These are phyloP conservation scores for Pangasianodon gigas DNA, from an alignment of 2,113 vertebrate species.

Conservation along the genomic window DNA sequence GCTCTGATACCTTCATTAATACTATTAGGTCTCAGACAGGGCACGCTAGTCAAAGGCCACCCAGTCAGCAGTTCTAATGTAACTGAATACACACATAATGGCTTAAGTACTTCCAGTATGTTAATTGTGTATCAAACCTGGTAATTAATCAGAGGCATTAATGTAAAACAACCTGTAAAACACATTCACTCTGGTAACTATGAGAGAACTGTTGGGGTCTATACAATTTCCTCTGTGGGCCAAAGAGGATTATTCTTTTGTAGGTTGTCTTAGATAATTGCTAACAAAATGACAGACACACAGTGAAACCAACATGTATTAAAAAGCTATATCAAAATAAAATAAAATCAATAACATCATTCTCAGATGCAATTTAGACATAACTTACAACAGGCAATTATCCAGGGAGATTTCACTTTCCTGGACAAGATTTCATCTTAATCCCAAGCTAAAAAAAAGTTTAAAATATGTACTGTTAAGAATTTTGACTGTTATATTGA, in stretches of 20 bases:
- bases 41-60: conserved; percentile 30
- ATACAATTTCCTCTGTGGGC: neutral
- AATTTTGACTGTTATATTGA: neutral
- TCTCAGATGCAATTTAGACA: neutral
- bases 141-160: conserved; percentile 31
- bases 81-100: conserved; percentile 46
- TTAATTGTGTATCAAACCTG: conserved; percentile 55
- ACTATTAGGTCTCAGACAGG: conserved; percentile 24
- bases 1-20: conserved; percentile 41
- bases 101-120: conserved; percentile 29
- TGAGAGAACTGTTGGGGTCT: neutral
- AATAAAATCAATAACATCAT: neutral
- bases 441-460: neutral
- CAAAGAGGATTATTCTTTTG: neutral
- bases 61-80: conserved; percentile 39
- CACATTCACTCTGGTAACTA: conserved; percentile 12
- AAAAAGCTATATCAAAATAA: neutral
- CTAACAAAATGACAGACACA: neutral
- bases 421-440: neutral
- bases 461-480: neutral
- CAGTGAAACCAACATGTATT: neutral
- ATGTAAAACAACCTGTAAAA: conserved; percentile 29
- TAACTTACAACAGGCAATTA: neutral
- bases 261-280: neutral
- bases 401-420: neutral